Evolutionary conservation across 64 coral and sea anemone species (phyloP).

Genomic region (Pocillopora damicornis): DNA sequence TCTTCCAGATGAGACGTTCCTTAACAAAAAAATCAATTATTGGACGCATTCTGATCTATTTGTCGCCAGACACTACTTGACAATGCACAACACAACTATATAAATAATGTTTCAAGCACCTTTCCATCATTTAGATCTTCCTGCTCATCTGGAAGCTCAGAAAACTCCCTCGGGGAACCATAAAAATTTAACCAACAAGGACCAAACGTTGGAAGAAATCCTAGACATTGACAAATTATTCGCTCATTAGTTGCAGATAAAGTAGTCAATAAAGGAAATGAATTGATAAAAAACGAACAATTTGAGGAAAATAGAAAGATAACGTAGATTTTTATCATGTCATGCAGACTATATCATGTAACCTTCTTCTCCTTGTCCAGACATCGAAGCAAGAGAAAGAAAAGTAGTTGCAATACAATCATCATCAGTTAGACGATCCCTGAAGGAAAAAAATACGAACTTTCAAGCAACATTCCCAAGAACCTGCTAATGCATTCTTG

Average conservation of each 20-base stretch:
- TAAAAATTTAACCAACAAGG: slow-evolving; percentile 91
- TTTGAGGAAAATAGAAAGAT: neutral
- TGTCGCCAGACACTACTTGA: neutral
- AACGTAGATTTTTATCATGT: neutral
- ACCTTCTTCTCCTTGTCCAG: slow-evolving; percentile 91
- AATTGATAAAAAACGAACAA: neutral
- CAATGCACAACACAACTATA: neutral
- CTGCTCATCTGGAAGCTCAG: slow-evolving; percentile 78
- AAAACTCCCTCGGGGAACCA: slow-evolving; percentile 90
- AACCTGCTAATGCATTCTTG: neutral
- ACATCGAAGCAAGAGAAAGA: slow-evolving; percentile 72
- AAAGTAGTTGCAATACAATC: slow-evolving; percentile 85
- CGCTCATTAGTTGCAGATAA: neutral
- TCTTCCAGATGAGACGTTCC: too few relatives aligned
- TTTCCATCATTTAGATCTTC: slow-evolving; percentile 80
- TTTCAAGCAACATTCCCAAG: neutral
- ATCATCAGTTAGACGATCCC: slow-evolving; percentile 79
- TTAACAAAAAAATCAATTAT: too few relatives aligned
- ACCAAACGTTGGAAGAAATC: slow-evolving; percentile 85
- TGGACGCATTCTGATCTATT: too few relatives aligned
- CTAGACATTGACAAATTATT: slow-evolving; percentile 12
- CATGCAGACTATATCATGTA: neutral
- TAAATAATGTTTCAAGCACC: neutral
- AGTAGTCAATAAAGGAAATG: neutral
- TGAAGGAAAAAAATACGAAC: neutral